phyloP scores from a whole-genome alignment of 2,797 vertebrate species.

The Atherinosoma microstoma region DNA sequence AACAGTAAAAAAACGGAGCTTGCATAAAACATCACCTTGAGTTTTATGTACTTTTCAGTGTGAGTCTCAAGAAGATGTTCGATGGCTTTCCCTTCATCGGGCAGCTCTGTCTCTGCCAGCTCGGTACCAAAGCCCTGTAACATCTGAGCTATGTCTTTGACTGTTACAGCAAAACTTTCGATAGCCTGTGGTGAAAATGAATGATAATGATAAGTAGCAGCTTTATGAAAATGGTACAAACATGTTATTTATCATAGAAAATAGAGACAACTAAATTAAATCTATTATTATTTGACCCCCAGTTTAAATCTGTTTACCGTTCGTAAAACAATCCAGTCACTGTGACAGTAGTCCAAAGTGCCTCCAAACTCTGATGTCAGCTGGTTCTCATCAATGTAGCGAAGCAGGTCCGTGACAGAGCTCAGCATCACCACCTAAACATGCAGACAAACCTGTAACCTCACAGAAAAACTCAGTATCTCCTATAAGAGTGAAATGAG shows the following conservation, averaged over 20 bases:
- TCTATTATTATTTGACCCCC: not conserved
- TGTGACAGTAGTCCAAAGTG: conserved; percentile 95
- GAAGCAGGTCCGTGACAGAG: conserved; percentile 94
- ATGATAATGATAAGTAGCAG: not conserved
- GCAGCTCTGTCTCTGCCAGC: conserved; percentile 91
- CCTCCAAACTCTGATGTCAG: conserved; percentile 96
- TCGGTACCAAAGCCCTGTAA: conserved; percentile 94
- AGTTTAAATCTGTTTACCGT: conserved; percentile 81
- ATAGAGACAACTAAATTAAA: not conserved
- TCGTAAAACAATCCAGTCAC: conserved; percentile 95
- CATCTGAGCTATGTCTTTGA: conserved; percentile 97
- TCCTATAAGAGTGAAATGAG: not conserved
- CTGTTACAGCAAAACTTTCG: conserved; percentile 94
- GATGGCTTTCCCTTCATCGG: conserved; percentile 85
- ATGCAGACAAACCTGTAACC: conserved; percentile 45
- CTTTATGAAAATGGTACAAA: conserved; percentile 1
- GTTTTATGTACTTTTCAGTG: conserved; percentile 90
- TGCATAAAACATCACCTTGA: conserved; percentile 85
- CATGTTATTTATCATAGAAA: not conserved
- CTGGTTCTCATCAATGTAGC: conserved; percentile 95
- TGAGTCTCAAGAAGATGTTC: conserved; percentile 88
- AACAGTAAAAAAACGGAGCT: not conserved
- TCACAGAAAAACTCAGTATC: conserved; percentile 11
- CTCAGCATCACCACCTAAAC: conserved; percentile 97
- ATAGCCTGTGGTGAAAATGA: conserved; percentile 86